A percentile compares a stretch with the other conserved stretches of the same genome.
Conservation (phyloP, 2,888 invertebrate species). For the Litoditis marina region DNA sequence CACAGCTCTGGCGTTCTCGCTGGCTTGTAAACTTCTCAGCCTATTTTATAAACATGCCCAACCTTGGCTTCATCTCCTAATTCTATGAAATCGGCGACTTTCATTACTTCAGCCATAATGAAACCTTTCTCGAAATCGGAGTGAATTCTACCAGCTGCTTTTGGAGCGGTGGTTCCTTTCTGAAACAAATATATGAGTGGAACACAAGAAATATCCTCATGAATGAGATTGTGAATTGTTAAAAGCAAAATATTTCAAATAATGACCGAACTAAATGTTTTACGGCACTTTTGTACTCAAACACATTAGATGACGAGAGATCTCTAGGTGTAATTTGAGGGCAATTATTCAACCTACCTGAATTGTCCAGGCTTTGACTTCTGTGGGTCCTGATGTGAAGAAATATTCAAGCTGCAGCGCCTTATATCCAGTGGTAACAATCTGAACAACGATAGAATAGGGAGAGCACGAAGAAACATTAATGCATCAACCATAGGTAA, state of each 20-base stretch:
- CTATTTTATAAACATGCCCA: too few relatives aligned
- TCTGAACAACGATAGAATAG: constrained; percentile 73
- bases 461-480: not conserved
- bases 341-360: constrained; percentile 70
- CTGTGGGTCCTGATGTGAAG: constrained; percentile 90
- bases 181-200: too few relatives aligned
- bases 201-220: too few relatives aligned
- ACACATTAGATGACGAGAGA: too few relatives aligned
- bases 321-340: not conserved
- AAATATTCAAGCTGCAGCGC: constrained; percentile 93
- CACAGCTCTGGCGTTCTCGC: too few relatives aligned
- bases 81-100: constrained; percentile 91
- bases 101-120: constrained; percentile 81
- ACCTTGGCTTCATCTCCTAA: constrained; percentile 87
- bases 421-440: constrained; percentile 93
- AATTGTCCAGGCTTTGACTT: constrained; percentile 99
- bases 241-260: not conserved
- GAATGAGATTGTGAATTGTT: not conserved
- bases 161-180: constrained; percentile 96
- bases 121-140: constrained; percentile 99
- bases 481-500: too few relatives aligned
- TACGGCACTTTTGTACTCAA: too few relatives aligned
- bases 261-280: too few relatives aligned
- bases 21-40: too few relatives aligned
- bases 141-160: constrained; percentile 96